phyloP scores from a whole-genome alignment of 2,113 vertebrate species.

The Alethe diademata region DNA sequence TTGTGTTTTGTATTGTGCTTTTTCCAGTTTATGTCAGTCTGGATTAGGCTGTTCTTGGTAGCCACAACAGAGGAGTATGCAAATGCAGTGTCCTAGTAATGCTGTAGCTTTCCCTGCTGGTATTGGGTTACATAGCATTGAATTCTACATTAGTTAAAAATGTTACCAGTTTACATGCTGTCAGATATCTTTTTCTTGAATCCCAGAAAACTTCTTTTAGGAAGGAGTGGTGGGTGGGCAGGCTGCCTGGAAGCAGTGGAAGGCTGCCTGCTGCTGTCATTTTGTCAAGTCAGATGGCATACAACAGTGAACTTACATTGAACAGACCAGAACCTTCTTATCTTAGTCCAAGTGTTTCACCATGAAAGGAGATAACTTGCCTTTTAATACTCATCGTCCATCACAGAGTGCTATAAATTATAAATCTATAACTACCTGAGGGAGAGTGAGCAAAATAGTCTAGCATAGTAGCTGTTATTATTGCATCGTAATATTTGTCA shows the following conservation, averaged over 20 bases:
- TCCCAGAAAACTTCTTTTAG: neutral
- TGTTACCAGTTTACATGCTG: neutral
- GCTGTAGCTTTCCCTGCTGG: neutral
- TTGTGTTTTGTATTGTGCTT: neutral
- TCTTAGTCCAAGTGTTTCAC: neutral
- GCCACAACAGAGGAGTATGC: neutral
- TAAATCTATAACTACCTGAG: neutral
- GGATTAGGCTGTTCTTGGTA: neutral
- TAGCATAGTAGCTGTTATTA: neutral
- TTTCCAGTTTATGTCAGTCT: neutral
- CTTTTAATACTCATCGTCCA: neutral
- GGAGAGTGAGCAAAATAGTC: neutral
- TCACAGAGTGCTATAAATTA: neutral
- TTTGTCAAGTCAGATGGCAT: slow-evolving; percentile 28
- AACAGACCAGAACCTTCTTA: neutral
- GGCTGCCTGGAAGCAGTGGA: neutral
- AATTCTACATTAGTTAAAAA: neutral
- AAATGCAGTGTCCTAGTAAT: neutral
- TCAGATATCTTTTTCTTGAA: slow-evolving; percentile 35
- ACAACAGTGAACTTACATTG: neutral
- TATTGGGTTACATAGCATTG: neutral
- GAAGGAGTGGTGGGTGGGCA: neutral
- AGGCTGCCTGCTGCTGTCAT: neutral
- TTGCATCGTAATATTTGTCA: neutral
- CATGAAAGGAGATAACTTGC: neutral